Conservation (phyloP, 2,113 vertebrate genomes). For the Zootoca vivipara region DNA sequence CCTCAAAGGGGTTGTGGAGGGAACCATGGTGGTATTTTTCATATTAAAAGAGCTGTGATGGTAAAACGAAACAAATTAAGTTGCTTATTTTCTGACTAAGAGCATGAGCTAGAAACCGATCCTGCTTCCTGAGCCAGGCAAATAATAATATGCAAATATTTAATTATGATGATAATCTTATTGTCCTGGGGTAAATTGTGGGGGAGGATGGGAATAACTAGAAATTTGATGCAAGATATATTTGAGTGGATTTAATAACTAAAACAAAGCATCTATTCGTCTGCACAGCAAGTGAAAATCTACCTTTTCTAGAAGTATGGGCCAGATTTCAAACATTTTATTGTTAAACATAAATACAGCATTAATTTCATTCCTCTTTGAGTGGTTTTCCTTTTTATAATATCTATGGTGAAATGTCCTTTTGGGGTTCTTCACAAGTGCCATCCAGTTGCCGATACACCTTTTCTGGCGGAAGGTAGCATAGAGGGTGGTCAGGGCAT, state of each 20-base stretch:
- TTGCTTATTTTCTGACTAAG: not conserved
- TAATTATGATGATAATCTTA: conserved; percentile 5
- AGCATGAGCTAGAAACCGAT: not conserved
- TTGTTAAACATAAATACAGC: not conserved
- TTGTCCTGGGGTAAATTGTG: not conserved
- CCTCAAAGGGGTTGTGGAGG: not conserved
- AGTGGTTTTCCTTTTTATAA: not conserved
- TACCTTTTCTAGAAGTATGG: not conserved
- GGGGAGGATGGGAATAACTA: not conserved
- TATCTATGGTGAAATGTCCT: not conserved
- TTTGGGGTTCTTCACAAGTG: too few species aligned
- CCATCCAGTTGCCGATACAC: too few species aligned
- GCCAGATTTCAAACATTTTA: not conserved
- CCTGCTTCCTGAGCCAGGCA: not conserved
- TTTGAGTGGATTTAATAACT: not conserved
- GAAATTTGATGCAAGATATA: not conserved
- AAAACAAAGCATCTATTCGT: not conserved
- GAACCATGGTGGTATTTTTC: not conserved
- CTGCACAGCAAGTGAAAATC: not conserved
- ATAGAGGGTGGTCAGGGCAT: too few species aligned
- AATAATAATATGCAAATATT: not conserved
- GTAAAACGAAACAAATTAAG: not conserved
- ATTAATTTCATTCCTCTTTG: not conserved
- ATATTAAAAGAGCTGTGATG: not conserved
- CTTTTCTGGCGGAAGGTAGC: too few species aligned